Percentiles rank a stretch among this genome's conserved stretches.
phyloP scores from a whole-genome alignment of 2,113 vertebrate species.

The Charadrius vociferus region DNA sequence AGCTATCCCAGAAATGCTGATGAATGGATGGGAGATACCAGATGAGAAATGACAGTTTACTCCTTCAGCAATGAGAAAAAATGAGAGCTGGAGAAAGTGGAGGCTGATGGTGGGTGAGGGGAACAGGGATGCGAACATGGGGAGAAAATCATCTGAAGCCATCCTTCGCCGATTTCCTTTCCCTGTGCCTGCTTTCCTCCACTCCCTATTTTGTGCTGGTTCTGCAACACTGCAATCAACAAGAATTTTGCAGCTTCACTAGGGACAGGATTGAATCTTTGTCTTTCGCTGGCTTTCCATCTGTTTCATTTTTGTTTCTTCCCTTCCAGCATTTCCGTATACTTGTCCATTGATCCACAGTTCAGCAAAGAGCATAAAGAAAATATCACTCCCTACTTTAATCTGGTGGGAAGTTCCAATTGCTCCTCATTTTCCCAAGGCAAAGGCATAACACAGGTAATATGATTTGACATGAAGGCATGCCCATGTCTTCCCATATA shows the following conservation, averaged over 20 bases:
- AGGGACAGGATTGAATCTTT: neutral
- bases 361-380: neutral
- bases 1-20: neutral
- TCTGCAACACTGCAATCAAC: neutral
- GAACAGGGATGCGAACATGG: neutral
- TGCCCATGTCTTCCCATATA: neutral
- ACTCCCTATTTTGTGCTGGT: neutral
- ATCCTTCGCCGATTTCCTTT: neutral
- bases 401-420: neutral
- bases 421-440: neutral
- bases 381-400: neutral
- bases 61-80: neutral
- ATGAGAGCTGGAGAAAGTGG: neutral
- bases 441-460: neutral
- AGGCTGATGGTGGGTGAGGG: neutral
- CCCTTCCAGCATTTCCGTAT: neutral
- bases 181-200: neutral
- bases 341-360: neutral
- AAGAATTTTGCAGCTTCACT: neutral
- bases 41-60: constrained; percentile 15
- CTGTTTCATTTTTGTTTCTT: neutral
- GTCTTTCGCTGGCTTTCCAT: neutral
- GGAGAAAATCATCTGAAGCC: neutral
- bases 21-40: neutral
- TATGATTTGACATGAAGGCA: neutral